Conservation (phyloP, 2,888 invertebrate species). For the Encarsia formosa region DNA sequence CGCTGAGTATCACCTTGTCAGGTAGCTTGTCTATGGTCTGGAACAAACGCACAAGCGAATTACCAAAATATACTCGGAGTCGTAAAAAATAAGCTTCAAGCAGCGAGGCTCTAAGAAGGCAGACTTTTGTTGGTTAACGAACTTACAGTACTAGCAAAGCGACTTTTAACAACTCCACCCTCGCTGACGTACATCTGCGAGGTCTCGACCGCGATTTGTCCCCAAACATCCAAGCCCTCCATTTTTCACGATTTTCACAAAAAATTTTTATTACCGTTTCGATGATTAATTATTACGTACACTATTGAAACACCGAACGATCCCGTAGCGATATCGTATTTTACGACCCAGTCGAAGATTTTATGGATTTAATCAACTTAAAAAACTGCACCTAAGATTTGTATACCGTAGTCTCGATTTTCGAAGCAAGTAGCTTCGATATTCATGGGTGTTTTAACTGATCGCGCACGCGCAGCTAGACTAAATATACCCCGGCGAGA, state of each 20-base stretch:
- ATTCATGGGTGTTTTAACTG: constrained; percentile 39
- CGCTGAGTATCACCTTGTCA: constrained; percentile 90
- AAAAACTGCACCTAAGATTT: constrained; percentile 21
- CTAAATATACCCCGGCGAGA: constrained; percentile 49
- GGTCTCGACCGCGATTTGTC: constrained; percentile 82
- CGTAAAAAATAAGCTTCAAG: background rate
- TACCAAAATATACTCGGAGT: background rate
- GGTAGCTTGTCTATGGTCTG: constrained; percentile 96
- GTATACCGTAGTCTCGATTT: constrained; percentile 32
- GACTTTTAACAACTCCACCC: constrained; percentile 73
- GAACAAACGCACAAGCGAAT: background rate
- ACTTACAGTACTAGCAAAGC: constrained; percentile 80
- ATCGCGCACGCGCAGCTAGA: constrained; percentile 46
- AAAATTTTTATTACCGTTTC: background rate
- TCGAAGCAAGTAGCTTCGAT: constrained; percentile 38
- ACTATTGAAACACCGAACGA: background rate
- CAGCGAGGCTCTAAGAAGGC: no score
- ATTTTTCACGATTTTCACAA: constrained; percentile 26
- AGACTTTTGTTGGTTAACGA: constrained; percentile 4
- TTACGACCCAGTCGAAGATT: no score
- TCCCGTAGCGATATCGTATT: background rate
- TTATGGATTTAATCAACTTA: no score
- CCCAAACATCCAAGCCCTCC: constrained; percentile 73
- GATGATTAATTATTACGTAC: no score
- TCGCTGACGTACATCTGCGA: constrained; percentile 81